A percentile compares a stretch with the other conserved stretches of the same genome.
phyloP scores from a whole-genome alignment of 1,140 invertebrate species.

The Cardiocondyla obscurior region DNA sequence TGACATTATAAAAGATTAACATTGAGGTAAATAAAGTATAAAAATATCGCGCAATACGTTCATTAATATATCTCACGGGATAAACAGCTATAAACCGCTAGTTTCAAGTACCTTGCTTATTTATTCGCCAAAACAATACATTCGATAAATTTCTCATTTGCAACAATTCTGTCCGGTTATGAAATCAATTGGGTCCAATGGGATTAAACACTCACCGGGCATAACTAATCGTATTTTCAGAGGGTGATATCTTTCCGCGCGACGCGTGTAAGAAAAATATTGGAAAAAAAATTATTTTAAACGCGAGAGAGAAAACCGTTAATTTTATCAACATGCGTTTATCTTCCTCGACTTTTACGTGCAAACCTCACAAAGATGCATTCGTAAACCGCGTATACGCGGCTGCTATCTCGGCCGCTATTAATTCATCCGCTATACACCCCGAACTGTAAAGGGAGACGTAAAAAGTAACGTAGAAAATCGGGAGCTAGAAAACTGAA shows the following conservation, averaged over 20 bases:
- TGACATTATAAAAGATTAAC: neutral
- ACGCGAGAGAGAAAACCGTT: neutral
- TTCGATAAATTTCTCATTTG: neutral
- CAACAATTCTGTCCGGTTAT: neutral
- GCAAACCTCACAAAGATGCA: neutral
- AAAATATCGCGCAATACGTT: neutral
- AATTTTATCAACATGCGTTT: neutral
- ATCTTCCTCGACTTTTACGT: neutral
- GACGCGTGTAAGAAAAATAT: neutral
- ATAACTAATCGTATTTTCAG: neutral
- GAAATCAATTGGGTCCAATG: neutral
- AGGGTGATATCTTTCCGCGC: neutral
- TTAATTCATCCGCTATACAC: constrained; percentile 9
- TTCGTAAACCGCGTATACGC: neutral
- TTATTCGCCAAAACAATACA: neutral
- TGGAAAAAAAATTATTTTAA: constrained; percentile 7
- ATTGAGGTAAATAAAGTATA: neutral
- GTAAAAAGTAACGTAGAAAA: constrained; percentile 43
- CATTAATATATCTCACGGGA: neutral
- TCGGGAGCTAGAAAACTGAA: constrained; percentile 21
- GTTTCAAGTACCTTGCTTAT: neutral
- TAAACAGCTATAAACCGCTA: neutral
- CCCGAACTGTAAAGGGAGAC: neutral
- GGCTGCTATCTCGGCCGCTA: constrained; percentile 19
- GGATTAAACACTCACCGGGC: neutral